phyloP scores from a whole-genome alignment of 1,140 invertebrate species.

The Bombus superbus region DNA sequence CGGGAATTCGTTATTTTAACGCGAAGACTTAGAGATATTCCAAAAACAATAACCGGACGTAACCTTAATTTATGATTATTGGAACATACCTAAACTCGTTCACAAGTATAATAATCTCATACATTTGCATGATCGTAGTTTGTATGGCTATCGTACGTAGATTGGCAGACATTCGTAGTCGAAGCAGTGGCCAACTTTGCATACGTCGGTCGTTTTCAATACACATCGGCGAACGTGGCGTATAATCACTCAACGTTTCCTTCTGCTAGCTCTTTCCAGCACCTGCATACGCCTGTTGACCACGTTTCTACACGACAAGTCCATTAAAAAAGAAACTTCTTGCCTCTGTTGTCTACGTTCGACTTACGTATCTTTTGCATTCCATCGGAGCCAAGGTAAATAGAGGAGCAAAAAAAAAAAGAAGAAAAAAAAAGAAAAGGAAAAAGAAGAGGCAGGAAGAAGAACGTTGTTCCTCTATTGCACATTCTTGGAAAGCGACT shows the following conservation, averaged over 20 bases:
- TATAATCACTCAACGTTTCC: background rate
- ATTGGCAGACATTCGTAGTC: background rate
- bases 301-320: background rate
- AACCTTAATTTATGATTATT: background rate
- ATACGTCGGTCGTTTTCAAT: slow-evolving; percentile 16
- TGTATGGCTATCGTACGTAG: background rate
- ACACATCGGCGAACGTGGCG: background rate
- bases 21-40: background rate
- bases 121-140: background rate
- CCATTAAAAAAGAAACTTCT: slow-evolving; percentile 42
- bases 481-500: slow-evolving; percentile 4
- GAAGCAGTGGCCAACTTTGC: background rate
- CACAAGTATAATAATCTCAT: background rate
- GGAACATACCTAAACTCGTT: background rate
- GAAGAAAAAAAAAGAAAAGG: background rate
- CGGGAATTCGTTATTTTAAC: background rate
- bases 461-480: slow-evolving; percentile 18
- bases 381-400: slow-evolving; percentile 72
- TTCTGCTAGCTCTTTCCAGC: background rate
- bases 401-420: background rate
- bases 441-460: slow-evolving; percentile 36
- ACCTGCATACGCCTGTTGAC: background rate
- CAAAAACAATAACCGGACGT: background rate
- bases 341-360: slow-evolving; percentile 12
- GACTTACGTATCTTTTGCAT: slow-evolving; percentile 63